phyloP scores from a whole-genome alignment of 1,140 invertebrate species.

The Zophobas morio region DNA sequence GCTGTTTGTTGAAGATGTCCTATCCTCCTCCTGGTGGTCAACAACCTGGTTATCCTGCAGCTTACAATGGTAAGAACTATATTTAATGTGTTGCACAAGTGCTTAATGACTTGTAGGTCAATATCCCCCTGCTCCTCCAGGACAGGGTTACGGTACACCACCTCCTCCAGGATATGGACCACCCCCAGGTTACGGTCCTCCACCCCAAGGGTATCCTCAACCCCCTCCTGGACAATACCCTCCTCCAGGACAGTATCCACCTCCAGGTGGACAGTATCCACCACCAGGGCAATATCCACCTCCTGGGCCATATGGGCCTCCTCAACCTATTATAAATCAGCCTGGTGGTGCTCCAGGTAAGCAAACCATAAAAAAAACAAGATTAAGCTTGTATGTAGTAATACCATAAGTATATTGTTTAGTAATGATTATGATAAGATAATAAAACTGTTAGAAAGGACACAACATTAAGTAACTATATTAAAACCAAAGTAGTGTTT shows the following conservation, averaged over 20 bases:
- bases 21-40: conserved; percentile 55
- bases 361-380: background rate
- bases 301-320: conserved; percentile 36
- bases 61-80: conserved; percentile 56
- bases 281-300: conserved; percentile 13
- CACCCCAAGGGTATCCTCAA: conserved; percentile 45
- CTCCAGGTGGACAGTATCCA: conserved; percentile 45
- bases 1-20: conserved; percentile 51
- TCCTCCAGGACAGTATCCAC: conserved; percentile 46
- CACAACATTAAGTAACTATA: conserved; percentile 10
- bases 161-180: conserved; percentile 53
- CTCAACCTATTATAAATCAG: conserved; percentile 43
- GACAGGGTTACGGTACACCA: conserved; percentile 26
- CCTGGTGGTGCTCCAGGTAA: conserved; percentile 19
- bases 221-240: conserved; percentile 43
- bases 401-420: background rate
- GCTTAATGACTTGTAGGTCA: conserved; percentile 29
- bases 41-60: conserved; percentile 54
- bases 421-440: conserved; percentile 27
- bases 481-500: conserved; percentile 12
- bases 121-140: conserved; percentile 39
- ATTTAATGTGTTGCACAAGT: conserved; percentile 17
- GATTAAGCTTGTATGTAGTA: conserved; percentile 26
- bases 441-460: conserved; percentile 16
- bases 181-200: conserved; percentile 53